These are phyloP conservation scores for Struthidea cinerea DNA, from an alignment of 2,113 vertebrate genomes.

Conservation along the genomic window DNA sequence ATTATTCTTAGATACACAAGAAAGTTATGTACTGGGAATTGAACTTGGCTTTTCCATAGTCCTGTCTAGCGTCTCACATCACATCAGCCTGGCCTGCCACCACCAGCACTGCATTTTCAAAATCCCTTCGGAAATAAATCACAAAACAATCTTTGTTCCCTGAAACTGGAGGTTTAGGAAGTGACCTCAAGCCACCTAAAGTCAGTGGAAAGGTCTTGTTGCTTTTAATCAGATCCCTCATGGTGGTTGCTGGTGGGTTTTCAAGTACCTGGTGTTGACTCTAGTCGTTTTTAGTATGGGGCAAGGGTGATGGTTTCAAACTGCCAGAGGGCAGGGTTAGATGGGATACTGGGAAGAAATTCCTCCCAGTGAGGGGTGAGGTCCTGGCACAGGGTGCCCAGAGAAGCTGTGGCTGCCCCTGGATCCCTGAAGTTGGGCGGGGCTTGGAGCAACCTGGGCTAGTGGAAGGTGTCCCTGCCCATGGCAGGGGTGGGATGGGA, in stretches of 20 bases:
- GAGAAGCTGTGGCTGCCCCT: neutral
- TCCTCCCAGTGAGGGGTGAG: accelerated
- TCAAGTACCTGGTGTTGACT: neutral
- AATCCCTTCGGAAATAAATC: neutral
- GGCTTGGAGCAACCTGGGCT: accelerated
- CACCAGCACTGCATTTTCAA: neutral
- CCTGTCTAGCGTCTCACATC: neutral
- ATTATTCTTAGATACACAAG: neutral
- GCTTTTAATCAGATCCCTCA: neutral
- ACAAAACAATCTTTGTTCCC: neutral
- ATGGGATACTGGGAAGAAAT: neutral
- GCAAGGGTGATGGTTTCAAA: neutral
- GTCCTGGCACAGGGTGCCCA: neutral
- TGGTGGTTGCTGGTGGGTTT: neutral
- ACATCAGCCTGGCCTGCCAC: neutral
- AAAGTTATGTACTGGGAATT: neutral
- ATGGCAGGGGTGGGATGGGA: accelerated
- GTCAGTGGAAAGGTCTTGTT: neutral
- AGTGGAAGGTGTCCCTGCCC: neutral
- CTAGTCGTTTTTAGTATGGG: neutral
- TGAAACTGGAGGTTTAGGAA: neutral
- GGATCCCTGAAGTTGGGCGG: accelerated
- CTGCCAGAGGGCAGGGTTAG: neutral
- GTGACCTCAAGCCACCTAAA: neutral
- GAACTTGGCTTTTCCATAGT: neutral